Conservation (phyloP, 2,797 vertebrate species). For the Mormyrus proboscirostris region DNA sequence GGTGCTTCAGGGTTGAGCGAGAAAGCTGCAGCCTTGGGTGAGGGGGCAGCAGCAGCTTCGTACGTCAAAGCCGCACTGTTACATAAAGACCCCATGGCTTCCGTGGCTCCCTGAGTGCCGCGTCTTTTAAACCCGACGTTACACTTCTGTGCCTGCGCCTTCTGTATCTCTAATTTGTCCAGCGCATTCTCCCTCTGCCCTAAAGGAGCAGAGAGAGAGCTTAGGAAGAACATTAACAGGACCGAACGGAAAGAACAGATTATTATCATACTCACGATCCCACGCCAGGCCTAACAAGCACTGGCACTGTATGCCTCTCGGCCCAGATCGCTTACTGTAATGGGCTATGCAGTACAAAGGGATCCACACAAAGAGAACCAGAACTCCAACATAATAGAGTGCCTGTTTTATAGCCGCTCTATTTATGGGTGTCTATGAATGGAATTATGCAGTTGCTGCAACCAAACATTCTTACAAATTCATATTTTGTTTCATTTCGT, state of each 20-base stretch:
- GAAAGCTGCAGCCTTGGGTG: background rate
- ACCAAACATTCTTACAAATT: constrained; percentile 1
- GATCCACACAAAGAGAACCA: background rate
- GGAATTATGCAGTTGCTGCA: background rate
- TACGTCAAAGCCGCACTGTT: background rate
- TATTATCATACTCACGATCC: constrained; percentile 1
- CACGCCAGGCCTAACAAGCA: constrained; percentile 8
- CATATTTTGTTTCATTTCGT: background rate
- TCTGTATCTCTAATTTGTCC: background rate
- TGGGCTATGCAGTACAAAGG: background rate
- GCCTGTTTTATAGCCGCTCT: background rate
- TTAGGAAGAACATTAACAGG: background rate
- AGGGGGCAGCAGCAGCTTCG: background rate
- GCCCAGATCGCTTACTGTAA: background rate
- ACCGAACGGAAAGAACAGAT: constrained; percentile 4
- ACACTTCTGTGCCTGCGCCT: background rate
- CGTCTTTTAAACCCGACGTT: background rate
- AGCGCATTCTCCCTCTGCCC: background rate
- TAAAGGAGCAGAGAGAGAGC: background rate
- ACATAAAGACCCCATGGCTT: background rate
- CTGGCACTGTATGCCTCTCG: background rate
- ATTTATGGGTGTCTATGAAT: constrained; percentile 6
- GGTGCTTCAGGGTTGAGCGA: background rate
- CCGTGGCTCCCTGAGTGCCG: background rate
- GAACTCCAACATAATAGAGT: background rate